These are phyloP conservation scores for Caenorhabditis sinica DNA, from an alignment of 2,888 invertebrate genomes.

Conservation along the genomic window DNA sequence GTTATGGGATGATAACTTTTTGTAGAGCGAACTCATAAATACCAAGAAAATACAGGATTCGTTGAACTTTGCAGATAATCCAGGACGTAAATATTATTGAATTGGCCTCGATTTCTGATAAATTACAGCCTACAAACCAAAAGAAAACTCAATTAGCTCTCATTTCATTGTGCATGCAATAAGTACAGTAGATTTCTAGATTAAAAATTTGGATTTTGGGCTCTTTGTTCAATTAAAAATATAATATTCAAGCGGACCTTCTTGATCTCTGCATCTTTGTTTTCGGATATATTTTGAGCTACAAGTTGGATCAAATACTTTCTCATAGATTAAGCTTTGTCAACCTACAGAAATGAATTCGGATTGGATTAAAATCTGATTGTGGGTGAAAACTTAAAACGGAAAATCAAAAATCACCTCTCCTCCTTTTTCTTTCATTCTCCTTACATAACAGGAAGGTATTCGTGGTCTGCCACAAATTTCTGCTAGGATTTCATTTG, in stretches of 20 bases:
- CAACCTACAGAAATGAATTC: not conserved
- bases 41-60: not conserved
- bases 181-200: too few species aligned
- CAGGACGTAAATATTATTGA: not conserved
- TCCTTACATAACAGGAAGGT: not conserved
- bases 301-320: not conserved
- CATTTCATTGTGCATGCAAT: too few species aligned
- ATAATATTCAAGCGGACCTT: too few species aligned
- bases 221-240: too few species aligned
- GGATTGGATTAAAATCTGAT: constrained; percentile 4
- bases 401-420: not conserved
- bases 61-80: not conserved
- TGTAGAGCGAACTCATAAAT: not conserved
- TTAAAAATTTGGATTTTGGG: too few species aligned
- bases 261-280: too few species aligned
- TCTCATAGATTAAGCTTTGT: not conserved
- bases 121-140: not conserved
- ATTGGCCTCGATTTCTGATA: not conserved
- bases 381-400: not conserved
- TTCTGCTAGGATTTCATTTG: not conserved
- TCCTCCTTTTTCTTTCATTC: not conserved
- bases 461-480: not conserved
- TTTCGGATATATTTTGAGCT: too few species aligned
- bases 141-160: too few species aligned
- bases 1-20: not conserved